These are phyloP conservation scores for Sitobion miscanthi DNA, from an alignment of 1,140 invertebrate genomes.

Conservation along the genomic window DNA sequence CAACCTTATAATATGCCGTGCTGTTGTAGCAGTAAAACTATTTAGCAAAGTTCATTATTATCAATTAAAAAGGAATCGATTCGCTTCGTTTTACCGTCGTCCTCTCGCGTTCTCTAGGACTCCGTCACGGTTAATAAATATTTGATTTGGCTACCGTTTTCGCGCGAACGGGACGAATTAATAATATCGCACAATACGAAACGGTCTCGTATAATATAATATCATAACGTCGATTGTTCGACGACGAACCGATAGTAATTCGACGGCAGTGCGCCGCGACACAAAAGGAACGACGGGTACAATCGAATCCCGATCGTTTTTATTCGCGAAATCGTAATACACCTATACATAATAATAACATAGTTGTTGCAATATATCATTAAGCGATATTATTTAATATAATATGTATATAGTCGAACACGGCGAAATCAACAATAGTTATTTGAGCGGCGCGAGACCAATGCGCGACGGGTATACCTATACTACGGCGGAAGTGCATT, in stretches of 20 bases:
- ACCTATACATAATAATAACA: background rate
- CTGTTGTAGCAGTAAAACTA: background rate
- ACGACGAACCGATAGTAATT: background rate
- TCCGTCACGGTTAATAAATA: background rate
- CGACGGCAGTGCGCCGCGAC: background rate
- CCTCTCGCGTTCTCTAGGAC: background rate
- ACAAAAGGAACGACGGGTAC: background rate
- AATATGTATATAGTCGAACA: background rate
- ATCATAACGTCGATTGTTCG: background rate
- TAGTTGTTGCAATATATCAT: background rate
- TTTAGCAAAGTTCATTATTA: background rate
- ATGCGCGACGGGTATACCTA: background rate
- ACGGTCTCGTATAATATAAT: background rate
- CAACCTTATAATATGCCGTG: background rate
- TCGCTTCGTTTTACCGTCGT: background rate
- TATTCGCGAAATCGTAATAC: background rate
- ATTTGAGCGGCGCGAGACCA: background rate
- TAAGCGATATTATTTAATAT: background rate
- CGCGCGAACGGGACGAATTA: background rate
- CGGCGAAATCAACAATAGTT: background rate
- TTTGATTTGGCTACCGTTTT: background rate
- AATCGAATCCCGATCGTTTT: background rate
- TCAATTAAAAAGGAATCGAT: background rate
- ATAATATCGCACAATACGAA: background rate
- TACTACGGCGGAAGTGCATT: background rate